Base-by-base conservation (phyloP, 2,113 vertebrate species). In the Micromys minutus region DNA sequence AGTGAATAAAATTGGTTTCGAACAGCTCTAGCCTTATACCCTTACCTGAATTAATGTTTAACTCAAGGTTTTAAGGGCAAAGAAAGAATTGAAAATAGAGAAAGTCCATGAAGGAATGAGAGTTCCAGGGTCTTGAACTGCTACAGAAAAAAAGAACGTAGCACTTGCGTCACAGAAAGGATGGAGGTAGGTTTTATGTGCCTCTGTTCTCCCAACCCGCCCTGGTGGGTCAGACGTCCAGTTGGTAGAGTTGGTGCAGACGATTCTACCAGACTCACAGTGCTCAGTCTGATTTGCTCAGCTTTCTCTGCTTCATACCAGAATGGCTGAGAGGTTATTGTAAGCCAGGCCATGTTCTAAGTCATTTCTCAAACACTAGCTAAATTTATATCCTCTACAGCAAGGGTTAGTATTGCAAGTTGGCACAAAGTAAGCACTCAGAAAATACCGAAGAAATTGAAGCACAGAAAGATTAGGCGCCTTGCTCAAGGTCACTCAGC, bases 41-140 rank as follows among this genome's bases (percentile, higher is more conserved):
- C 86, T 26, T 65, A 81, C 26, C 71, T 65, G 19, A 94, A 92
- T 92, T 92, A 77, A 87, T 86, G 91, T 95, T 93, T 79, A 93
- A 79, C 59, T 95, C 65, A 90, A 69, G 8, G 31, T 8, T 94
- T 90, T 79, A 87, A 86, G 92, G 22, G 15, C 42, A 17, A 92
- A 59, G 61, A 29, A 87, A 91, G 52, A 87, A 42, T 57, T 77
- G 11, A 67, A 45, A 87, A 36, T 42, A 69, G 59, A 89, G 65
- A 74, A 92, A 74, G 52, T 93, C 12, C 34, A 17, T 34, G 13
- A 87, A 87, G 42, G 89, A 83, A 81, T 9, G 50, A 65, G 2
- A 87, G 52, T 65, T 65, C 42, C 12, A 24, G 39, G 94, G 63
- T 72, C 52, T 50, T 93, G 90, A 42, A 3, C 21, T 92, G 61